Base-by-base conservation (phyloP, 2,888 invertebrate genomes). In the Trachelus stipa region DNA sequence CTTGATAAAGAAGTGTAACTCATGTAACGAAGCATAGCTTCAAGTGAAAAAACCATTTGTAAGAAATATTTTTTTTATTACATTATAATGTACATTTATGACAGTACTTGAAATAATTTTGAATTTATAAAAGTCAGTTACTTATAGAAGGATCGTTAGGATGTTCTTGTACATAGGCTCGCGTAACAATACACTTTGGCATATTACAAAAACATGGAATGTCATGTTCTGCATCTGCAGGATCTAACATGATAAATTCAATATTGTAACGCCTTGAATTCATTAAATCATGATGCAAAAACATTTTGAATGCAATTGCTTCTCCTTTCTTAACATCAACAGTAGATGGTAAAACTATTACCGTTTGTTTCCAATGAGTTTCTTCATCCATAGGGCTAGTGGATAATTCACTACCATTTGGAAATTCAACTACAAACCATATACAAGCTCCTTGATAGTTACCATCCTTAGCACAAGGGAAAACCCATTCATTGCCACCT, bases 391-490 rank as follows among this genome's bases (percentile, higher is more conserved):
- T 89, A 0, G 95, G 95, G 76, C 93, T 92, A 1, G 95, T 95
- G 9, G 94, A 94, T 69, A 94, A 89, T 68, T 90, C 85, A 71
- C 90, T 87, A 35, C 90, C 83, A 81, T 92, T 91, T 4, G 96
- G 96, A 90, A 97, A 97, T 74, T 92, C 92, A 83, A 96, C 96
- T 15, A 94, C 94, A 90, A 97, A 97, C 97, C 97, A 97, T 74
- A 97, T 91, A 88, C 96, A 96, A 76, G 97, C 90, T 0, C 96
- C 96, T 92, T 96, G 95, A 88, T 94, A 95, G 79, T 92, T 92
- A 0, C 96, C 96, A 56, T 92, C 87, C 88, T 93, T 94, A 73
- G 91, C 92, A 35, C 86, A 87, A 37, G 86, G 78, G 37, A 81
- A 76, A 35, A 87, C 92, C 81, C 96, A 93, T 90, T 95, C 93